Evolutionary conservation across 2,797 vertebrate genomes (phyloP).

Genomic region (Scleropages formosus): DNA sequence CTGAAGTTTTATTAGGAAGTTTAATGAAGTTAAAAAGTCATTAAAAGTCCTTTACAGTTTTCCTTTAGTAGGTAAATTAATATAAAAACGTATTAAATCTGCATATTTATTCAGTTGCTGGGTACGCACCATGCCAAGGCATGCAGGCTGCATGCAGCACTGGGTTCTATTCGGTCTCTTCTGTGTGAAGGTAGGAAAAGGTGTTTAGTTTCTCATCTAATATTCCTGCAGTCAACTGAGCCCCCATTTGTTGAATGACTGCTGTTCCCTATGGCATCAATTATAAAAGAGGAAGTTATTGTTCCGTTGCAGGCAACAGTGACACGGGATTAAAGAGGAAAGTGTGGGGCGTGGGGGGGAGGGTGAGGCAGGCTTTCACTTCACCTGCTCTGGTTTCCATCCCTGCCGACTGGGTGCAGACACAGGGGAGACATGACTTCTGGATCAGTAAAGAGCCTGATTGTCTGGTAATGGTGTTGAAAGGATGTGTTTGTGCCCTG

Average conservation of each 20-base stretch:
- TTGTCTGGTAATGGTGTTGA: slow-evolving; percentile 57
- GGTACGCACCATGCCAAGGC: background rate
- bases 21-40: too few relatives aligned
- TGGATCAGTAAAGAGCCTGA: slow-evolving; percentile 65
- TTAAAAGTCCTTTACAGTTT: too few relatives aligned
- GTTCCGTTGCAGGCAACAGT: slow-evolving; percentile 65
- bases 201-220: slow-evolving; percentile 74
- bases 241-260: slow-evolving; percentile 67
- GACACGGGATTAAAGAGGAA: slow-evolving; percentile 60
- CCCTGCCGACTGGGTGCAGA: slow-evolving; percentile 62
- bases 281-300: slow-evolving; percentile 84
- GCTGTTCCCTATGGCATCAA: slow-evolving; percentile 72
- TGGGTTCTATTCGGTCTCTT: slow-evolving; percentile 15
- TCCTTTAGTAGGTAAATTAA: too few relatives aligned
- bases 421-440: slow-evolving; percentile 58
- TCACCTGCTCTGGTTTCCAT: slow-evolving; percentile 66
- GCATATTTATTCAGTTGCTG: slow-evolving; percentile 5
- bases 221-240: slow-evolving; percentile 73
- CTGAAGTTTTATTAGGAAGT: too few relatives aligned
- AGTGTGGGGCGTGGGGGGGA: slow-evolving; percentile 47
- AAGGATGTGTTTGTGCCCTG: slow-evolving; percentile 61
- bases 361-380: slow-evolving; percentile 67
- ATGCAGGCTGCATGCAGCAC: background rate
- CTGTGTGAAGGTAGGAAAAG: background rate
- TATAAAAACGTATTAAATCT: too few relatives aligned